A percentile compares a stretch with the other conserved stretches of the same genome.
phyloP scores from a whole-genome alignment of 1,140 invertebrate species.

The Nasonia giraulti region DNA sequence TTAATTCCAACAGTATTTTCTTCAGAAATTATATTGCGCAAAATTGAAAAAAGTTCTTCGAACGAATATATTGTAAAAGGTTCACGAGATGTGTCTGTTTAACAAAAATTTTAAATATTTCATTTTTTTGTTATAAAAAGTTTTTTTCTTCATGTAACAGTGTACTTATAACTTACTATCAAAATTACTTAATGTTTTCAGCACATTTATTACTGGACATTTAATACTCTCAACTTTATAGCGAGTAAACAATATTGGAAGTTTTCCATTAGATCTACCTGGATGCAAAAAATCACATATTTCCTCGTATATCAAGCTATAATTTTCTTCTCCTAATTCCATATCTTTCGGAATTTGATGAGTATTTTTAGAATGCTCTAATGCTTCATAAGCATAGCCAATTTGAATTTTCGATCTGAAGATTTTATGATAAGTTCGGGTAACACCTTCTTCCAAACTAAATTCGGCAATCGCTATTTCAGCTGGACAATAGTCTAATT shows the following conservation, averaged over 20 bases:
- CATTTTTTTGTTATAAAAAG: not conserved
- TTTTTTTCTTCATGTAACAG: not conserved
- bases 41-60: slow-evolving; percentile 71
- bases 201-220: slow-evolving; percentile 50
- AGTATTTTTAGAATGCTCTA: slow-evolving; percentile 67
- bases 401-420: slow-evolving; percentile 73
- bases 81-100: slow-evolving; percentile 51
- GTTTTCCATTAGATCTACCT: slow-evolving; percentile 51
- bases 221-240: slow-evolving; percentile 18
- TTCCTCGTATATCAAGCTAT: slow-evolving; percentile 60
- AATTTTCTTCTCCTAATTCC: slow-evolving; percentile 58
- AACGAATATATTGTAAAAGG: slow-evolving; percentile 75
- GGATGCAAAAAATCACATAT: slow-evolving; percentile 67
- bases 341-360: slow-evolving; percentile 73
- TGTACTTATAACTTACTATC: slow-evolving; percentile 15
- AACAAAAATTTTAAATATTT: slow-evolving; percentile 19
- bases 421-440: slow-evolving; percentile 72
- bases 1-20: slow-evolving; percentile 52
- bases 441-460: slow-evolving; percentile 74
- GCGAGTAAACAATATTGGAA: slow-evolving; percentile 74
- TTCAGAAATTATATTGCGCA: slow-evolving; percentile 68
- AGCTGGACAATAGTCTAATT: slow-evolving; percentile 66
- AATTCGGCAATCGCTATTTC: slow-evolving; percentile 71
- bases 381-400: slow-evolving; percentile 74
- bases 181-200: slow-evolving; percentile 62